These are phyloP conservation scores for Schizothorax lantsangensis DNA, from an alignment of 2,797 vertebrate genomes.

Conservation along the genomic window DNA sequence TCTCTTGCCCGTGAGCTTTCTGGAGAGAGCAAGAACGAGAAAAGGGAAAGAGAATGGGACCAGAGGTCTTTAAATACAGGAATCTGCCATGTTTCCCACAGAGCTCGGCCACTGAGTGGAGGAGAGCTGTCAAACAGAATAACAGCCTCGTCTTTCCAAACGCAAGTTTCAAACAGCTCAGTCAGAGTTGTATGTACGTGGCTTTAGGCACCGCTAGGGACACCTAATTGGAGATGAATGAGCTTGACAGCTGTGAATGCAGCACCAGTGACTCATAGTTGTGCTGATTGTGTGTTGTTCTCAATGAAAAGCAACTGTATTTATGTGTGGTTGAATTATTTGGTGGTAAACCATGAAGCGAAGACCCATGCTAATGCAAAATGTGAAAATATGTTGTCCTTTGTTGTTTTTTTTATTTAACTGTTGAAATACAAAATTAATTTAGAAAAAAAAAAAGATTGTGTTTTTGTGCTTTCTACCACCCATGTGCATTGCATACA, in stretches of 20 bases:
- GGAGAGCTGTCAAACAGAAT: constrained; percentile 58
- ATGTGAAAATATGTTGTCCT: not conserved
- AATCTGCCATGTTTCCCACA: constrained; percentile 67
- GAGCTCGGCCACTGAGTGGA: constrained; percentile 39
- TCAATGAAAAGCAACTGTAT: not conserved
- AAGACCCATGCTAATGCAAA: not conserved
- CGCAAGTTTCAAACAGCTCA: constrained; percentile 36
- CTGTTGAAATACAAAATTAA: not conserved
- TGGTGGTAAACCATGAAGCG: not conserved
- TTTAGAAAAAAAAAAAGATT: too few relatives aligned
- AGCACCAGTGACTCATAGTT: constrained; percentile 33
- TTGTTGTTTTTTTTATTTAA: not conserved
- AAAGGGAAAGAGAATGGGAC: constrained; percentile 57
- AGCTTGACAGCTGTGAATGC: constrained; percentile 16
- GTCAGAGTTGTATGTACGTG: constrained; percentile 2
- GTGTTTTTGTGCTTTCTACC: not conserved
- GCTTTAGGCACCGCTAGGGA: constrained; percentile 28
- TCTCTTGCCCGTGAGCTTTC: constrained; percentile 74
- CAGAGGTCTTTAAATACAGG: constrained; percentile 49
- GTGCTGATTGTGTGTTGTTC: not conserved
- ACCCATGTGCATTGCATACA: not conserved
- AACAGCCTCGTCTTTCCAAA: constrained; percentile 26
- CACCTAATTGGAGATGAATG: constrained; percentile 53
- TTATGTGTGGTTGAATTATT: constrained; percentile 20
- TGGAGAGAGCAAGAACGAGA: not conserved